Base-by-base conservation (phyloP, 2,113 vertebrate genomes). In the Manacus vitellinus region DNA sequence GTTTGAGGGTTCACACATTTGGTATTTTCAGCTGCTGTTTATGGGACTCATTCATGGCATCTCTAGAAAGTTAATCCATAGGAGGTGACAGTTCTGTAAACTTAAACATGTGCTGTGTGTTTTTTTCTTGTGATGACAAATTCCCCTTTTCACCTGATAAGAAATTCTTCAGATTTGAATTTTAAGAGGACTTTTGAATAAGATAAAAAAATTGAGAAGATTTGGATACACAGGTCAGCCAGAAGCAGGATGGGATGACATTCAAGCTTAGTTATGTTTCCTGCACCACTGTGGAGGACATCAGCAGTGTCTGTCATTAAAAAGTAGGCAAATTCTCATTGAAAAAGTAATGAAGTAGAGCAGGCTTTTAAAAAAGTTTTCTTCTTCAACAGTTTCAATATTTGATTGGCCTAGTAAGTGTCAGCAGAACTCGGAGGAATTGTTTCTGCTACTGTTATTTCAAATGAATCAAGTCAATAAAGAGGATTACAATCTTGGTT, bases 101-200 rank as follows among this genome's bases (percentile, higher is more conserved):
- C 8, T 46, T 20, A 71, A 20, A n/a, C 5, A 8, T 1, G 0
- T 78, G 10, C 46, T 68, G 4, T 44, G 17, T 49, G 2, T 73
- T 88, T 76, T 52, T 14, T 79, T 62, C 22, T 58, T 73, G 13
- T 10, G 10, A n/a, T 62, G 28, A 54, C 1, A 71, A 68, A 71
- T 83, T n/a, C 30, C 17, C 3, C 72, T 76, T 24, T 62, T 78
- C 33, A 30, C 35, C 9, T 77, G 16, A 8, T 49, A 41, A 52
- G 58, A 79, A 75, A 51, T 25, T 52, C 39, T 86, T 7, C 21
- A 72, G 55, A 18, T 54, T 28, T 75, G 23, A 49, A 85, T 79
- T 86, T 83, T 79, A 76, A 24, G 27, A 67, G 6, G 12, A 30
- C 16, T 72, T 92, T 92, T 54, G 31, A 89, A 49, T 75, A 71